Percentiles rank a stretch among this genome's conserved stretches.
phyloP scores from a whole-genome alignment of 2,113 vertebrate genomes.

The Peromyscus californicus region DNA sequence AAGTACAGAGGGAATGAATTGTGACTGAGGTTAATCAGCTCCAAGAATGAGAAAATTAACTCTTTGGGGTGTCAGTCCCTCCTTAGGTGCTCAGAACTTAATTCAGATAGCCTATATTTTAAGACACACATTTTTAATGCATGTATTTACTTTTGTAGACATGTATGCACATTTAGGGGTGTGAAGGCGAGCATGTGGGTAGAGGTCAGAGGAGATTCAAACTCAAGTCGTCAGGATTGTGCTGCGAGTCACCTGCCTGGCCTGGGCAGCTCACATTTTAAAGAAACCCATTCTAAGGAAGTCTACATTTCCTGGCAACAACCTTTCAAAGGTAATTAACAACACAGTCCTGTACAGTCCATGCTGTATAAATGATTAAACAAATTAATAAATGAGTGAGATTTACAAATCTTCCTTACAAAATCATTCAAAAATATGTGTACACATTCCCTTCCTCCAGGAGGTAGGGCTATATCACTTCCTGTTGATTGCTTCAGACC shows the following conservation, averaged over 20 bases:
- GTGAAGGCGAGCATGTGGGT: neutral
- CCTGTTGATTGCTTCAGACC: neutral
- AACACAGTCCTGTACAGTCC: neutral
- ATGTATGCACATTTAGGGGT: neutral
- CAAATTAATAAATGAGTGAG: neutral
- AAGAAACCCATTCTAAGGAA: neutral
- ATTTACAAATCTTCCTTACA: neutral
- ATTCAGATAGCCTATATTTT: neutral
- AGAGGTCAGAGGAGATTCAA: neutral
- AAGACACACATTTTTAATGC: neutral
- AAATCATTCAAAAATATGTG: neutral
- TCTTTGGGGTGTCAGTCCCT: neutral
- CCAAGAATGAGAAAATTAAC: constrained; percentile 4
- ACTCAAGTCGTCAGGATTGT: neutral
- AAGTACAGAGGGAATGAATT: neutral
- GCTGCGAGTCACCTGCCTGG: neutral
- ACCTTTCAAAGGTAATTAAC: neutral
- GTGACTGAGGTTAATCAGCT: neutral
- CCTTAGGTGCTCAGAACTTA: neutral
- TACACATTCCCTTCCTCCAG: neutral
- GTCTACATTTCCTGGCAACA: neutral
- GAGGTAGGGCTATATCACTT: neutral
- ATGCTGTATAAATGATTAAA: neutral
- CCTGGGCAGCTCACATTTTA: neutral
- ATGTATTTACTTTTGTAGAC: neutral